Evolutionary conservation across 2,113 vertebrate species (phyloP).

Genomic region (Mellivora capensis): DNA sequence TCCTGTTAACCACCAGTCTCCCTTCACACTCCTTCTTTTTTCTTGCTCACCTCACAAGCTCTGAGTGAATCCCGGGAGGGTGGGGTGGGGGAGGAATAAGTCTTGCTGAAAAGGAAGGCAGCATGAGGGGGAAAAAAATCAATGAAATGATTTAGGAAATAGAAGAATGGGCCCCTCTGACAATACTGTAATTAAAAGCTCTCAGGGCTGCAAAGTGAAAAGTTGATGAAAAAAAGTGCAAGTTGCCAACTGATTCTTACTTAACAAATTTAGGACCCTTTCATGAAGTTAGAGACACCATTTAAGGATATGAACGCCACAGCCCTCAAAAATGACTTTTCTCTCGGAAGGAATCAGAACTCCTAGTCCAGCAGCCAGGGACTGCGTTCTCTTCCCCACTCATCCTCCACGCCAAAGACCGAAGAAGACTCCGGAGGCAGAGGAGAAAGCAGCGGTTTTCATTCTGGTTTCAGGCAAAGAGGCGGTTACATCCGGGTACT

Average conservation of each 20-base stretch:
- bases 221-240: neutral
- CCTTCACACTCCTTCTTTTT: neutral
- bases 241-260: neutral
- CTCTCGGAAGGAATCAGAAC: neutral
- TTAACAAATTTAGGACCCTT: neutral
- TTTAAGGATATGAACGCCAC: neutral
- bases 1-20: neutral
- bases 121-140: conserved; percentile 16
- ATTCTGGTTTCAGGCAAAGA: neutral
- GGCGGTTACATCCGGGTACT: neutral
- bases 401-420: neutral
- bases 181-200: conserved; percentile 57
- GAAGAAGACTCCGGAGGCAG: neutral
- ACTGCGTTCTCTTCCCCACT: neutral
- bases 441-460: neutral
- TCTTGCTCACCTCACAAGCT: conserved; percentile 23
- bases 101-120: conserved; percentile 42
- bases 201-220: conserved; percentile 15
- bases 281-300: neutral
- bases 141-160: conserved; percentile 54
- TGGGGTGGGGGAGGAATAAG: accelerated
- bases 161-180: neutral
- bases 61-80: neutral
- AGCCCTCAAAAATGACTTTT: neutral
- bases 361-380: neutral